These are phyloP conservation scores for Philantomba maxwellii DNA, from an alignment of 2,113 vertebrate species.

Conservation along the genomic window DNA sequence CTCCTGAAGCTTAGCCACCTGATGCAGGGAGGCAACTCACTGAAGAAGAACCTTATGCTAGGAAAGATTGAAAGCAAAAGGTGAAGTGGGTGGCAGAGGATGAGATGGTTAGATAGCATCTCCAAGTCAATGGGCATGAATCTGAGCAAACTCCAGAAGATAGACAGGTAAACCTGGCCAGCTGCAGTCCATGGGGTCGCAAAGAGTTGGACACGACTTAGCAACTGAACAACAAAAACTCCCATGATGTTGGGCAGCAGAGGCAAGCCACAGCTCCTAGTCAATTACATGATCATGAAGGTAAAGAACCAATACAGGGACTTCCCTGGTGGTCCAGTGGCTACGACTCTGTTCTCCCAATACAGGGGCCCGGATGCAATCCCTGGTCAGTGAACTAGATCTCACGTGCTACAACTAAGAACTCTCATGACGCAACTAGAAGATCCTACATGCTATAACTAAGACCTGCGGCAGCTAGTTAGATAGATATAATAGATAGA, in stretches of 20 bases:
- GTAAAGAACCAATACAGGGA: not conserved
- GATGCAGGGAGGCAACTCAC: not conserved
- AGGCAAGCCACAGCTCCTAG: not conserved
- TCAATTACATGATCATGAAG: not conserved
- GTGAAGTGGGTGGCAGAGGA: not conserved
- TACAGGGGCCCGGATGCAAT: not conserved
- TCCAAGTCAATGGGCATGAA: not conserved
- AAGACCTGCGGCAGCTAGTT: not conserved
- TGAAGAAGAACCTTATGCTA: not conserved
- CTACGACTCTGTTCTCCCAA: not conserved
- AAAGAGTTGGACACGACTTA: not conserved
- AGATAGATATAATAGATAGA: not conserved
- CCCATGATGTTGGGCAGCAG: not conserved
- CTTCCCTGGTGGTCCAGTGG: not conserved
- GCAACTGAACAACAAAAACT: not conserved
- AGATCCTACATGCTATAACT: not conserved
- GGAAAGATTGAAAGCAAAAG: not conserved
- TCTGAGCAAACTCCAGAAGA: not conserved
- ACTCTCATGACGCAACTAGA: not conserved
- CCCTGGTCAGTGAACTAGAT: not conserved
- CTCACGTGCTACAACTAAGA: not conserved
- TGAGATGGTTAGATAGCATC: not conserved
- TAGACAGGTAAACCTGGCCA: not conserved
- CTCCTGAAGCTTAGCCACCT: not conserved
- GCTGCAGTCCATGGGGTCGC: not conserved